Base-by-base conservation (phyloP, 2,113 vertebrate species). In the Trochalopteron elliotii region DNA sequence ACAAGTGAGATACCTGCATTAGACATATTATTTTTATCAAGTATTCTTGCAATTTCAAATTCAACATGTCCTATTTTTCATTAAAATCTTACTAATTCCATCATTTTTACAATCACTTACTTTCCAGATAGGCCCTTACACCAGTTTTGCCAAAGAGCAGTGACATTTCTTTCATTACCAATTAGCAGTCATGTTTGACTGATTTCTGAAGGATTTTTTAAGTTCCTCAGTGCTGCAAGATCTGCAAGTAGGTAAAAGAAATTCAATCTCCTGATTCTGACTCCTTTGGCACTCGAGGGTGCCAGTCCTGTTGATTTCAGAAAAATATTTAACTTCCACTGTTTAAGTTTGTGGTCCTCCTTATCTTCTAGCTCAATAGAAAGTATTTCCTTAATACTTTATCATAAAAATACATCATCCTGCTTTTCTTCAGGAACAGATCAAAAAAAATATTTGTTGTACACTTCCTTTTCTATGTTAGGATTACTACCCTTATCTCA, bases 351-450 rank as follows among this genome's bases (percentile, higher is more conserved):
- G 61, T 30, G 31, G 33, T 92, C 37, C 14, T 88, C 21, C 63
- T 57, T 85, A 59, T 88, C 79, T 90, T 31, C 71, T 92, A 45
- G 39, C 64, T 88, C 71, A 80, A 52, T 56, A 72, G 45, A 91
- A 94, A 94, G 13, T 85, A 93, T 94, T 93, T 97, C 85, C 90
- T 92, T 93, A 79, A 57, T 52, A 37, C 14, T 92, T 87, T 94
- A 88, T 94, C 90, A 74, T 12, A 67, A 12, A 30, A 93, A 83
- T 92, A 63, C 59, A 92, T 92, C 92, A 77, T 90, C 71, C 85
- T 88, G 50, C 71, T 86, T 90, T 90, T 88, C 83, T 80, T 76
- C 70, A 86, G 45, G 57, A 95, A 76, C 22, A 80, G 70, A 90
- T 90, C 0, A 23, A 64, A 90, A 90, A 81, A 91, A 77, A 81